These are phyloP conservation scores for Pogonomyrmex barbatus DNA, from an alignment of 1,140 invertebrate species.

Conservation along the genomic window DNA sequence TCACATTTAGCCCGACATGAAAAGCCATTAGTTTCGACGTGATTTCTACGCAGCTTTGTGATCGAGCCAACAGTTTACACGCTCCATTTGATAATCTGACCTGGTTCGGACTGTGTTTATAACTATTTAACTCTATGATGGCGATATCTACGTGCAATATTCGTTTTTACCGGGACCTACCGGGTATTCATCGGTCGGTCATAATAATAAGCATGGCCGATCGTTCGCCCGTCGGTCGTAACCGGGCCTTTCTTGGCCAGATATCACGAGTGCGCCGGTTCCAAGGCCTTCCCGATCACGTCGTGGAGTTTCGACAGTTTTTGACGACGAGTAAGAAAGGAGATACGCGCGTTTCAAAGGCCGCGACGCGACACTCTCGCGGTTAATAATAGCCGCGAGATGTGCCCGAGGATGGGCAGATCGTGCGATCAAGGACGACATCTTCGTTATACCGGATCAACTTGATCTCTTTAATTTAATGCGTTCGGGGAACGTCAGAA, in stretches of 20 bases:
- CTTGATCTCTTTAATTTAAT: not conserved
- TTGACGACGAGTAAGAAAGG: not conserved
- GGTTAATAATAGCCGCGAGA: conserved; percentile 28
- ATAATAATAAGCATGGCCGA: not conserved
- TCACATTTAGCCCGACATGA: not conserved
- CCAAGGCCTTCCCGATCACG: conserved; percentile 10
- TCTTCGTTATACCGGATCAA: conserved; percentile 20
- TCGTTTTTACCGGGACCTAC: conserved; percentile 10
- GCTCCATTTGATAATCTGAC: conserved; percentile 25
- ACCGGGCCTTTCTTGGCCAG: conserved; percentile 10
- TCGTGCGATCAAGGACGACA: conserved; percentile 41
- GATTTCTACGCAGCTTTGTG: not conserved
- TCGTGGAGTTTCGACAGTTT: conserved; percentile 19
- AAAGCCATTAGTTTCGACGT: not conserved
- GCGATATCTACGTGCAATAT: not conserved
- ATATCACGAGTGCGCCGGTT: not conserved
- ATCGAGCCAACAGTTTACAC: not conserved
- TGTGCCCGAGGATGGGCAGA: conserved; percentile 34
- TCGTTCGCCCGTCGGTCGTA: not conserved
- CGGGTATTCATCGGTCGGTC: not conserved
- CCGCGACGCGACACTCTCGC: not conserved
- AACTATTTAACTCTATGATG: not conserved
- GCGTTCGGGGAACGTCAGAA: conserved; percentile 15
- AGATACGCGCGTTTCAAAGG: not conserved
- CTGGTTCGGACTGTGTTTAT: conserved; percentile 15